phyloP scores from a whole-genome alignment of 92 coral and sea anemone species.

The Porites lobata region DNA sequence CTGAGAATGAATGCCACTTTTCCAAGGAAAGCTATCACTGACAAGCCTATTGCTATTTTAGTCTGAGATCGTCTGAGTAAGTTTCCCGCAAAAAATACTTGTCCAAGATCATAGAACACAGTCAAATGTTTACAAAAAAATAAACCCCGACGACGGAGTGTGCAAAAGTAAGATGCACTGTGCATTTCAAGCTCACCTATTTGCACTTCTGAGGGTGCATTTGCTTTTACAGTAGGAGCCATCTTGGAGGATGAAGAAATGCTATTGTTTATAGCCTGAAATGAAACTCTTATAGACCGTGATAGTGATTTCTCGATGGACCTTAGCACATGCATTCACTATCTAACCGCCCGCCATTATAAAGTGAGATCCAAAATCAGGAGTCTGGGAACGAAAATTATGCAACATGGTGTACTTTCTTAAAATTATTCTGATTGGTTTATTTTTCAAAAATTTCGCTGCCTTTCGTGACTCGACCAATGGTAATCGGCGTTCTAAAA shows the following conservation, averaged over 20 bases:
- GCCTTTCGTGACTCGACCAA: constrained; percentile 2
- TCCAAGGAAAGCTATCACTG: too few relatives aligned
- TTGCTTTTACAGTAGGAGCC: constrained; percentile 66
- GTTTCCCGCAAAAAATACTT: too few relatives aligned
- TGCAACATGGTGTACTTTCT: constrained; percentile 1
- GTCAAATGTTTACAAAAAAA: too few relatives aligned
- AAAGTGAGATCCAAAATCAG: not conserved
- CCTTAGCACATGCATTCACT: constrained; percentile 14
- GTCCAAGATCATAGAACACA: too few relatives aligned
- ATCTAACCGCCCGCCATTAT: constrained; percentile 22
- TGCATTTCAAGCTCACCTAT: constrained; percentile 21
- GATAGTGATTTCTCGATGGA: not conserved
- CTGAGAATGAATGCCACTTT: too few relatives aligned
- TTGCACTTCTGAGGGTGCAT: constrained; percentile 1
- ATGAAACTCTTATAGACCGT: not conserved
- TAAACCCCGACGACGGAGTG: too few relatives aligned
- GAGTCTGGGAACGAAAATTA: constrained; percentile 24
- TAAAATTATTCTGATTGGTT: constrained; percentile 10
- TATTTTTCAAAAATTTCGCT: not conserved
- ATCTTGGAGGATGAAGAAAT: constrained; percentile 26
- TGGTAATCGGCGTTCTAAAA: constrained; percentile 2
- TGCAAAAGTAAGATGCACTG: too few relatives aligned
- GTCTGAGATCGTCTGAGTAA: too few relatives aligned
- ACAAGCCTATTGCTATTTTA: too few relatives aligned
- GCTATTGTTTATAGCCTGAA: not conserved